These are phyloP conservation scores for Nomada goodeniana DNA, from an alignment of 2,888 invertebrate species.

Conservation along the genomic window DNA sequence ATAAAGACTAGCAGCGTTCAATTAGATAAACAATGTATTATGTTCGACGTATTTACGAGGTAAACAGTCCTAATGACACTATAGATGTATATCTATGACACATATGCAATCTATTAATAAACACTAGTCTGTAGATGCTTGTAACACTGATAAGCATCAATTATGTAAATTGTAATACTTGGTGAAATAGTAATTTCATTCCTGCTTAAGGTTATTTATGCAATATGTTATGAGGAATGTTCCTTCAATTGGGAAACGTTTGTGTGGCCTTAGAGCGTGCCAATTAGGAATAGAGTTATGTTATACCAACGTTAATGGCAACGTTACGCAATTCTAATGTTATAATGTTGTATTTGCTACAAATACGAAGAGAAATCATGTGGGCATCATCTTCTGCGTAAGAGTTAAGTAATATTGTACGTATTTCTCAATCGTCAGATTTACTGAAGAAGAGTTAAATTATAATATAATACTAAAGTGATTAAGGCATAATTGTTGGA, in stretches of 20 bases:
- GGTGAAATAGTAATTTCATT: background rate
- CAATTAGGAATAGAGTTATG: background rate
- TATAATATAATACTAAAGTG: background rate
- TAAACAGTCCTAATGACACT: background rate
- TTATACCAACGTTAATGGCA: background rate
- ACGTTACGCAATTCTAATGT: background rate
- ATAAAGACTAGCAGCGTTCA: background rate
- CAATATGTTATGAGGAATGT: background rate
- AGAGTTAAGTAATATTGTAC: background rate
- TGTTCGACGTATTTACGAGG: background rate
- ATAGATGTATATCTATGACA: background rate
- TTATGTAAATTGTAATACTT: background rate
- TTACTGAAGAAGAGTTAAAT: background rate
- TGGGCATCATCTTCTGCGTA: background rate
- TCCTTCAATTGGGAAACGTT: background rate
- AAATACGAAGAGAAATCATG: background rate
- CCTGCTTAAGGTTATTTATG: too few species aligned
- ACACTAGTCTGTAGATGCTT: background rate
- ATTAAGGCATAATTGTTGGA: background rate
- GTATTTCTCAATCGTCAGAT: background rate
- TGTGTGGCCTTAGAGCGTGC: background rate
- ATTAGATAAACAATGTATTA: background rate
- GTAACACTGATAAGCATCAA: background rate
- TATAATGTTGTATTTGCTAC: background rate
- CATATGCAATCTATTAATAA: background rate